phyloP scores from a whole-genome alignment of 2,888 invertebrate species.

The Hypercompe scribonia region DNA sequence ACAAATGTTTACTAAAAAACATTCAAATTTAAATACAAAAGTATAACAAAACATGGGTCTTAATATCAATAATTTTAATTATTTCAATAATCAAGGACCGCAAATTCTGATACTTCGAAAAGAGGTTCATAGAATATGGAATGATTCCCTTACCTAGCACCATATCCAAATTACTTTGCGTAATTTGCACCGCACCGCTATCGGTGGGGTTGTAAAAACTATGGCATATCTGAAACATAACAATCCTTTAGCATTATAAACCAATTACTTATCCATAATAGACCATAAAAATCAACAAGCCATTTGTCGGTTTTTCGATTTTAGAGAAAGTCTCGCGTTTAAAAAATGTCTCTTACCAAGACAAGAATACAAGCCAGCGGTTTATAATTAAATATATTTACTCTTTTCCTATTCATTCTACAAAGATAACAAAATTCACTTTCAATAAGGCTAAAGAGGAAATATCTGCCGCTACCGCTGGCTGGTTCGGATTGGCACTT shows the following conservation, averaged over 20 bases:
- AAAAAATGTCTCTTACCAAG: constrained; percentile 67
- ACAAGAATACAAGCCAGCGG: constrained; percentile 65
- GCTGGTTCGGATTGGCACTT: constrained; percentile 50
- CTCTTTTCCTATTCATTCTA: constrained; percentile 64
- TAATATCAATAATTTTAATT: neutral
- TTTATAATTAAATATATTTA: constrained; percentile 66
- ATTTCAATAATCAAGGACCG: neutral
- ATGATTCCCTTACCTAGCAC: constrained; percentile 89
- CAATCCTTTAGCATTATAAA: constrained; percentile 61
- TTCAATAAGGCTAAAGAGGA: constrained; percentile 45
- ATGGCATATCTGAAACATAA: constrained; percentile 83
- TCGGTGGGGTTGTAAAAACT: constrained; percentile 91
- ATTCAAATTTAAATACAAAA: neutral
- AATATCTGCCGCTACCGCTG: constrained; percentile 54
- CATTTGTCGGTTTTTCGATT: constrained; percentile 47
- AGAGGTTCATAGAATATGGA: constrained; percentile 40
- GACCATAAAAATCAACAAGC: constrained; percentile 75
- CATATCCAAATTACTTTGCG: constrained; percentile 93
- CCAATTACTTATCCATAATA: constrained; percentile 73
- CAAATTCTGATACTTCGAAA: neutral
- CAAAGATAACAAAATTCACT: constrained; percentile 39
- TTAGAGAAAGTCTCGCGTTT: constrained; percentile 37
- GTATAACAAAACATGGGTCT: neutral
- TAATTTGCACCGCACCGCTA: constrained; percentile 94
- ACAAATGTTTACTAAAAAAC: neutral